These are phyloP conservation scores for Nephotettix cincticeps DNA, from an alignment of 1,140 invertebrate species.

Conservation along the genomic window DNA sequence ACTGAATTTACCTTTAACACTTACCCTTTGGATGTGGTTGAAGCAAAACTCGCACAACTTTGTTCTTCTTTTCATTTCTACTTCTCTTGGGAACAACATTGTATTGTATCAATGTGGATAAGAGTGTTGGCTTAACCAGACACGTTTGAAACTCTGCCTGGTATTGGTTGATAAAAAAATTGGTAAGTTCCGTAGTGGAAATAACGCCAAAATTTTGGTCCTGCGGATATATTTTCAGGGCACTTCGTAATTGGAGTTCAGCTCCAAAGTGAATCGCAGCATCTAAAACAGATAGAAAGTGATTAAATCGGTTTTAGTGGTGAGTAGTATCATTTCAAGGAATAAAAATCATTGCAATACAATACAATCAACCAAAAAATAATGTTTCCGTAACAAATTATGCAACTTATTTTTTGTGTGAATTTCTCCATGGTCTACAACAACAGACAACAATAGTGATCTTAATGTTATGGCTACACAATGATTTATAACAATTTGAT, in stretches of 20 bases:
- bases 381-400: too few species aligned
- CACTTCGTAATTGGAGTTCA: neutral
- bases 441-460: too few species aligned
- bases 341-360: too few species aligned
- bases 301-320: too few species aligned
- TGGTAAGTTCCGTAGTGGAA: neutral
- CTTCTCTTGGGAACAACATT: neutral
- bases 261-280: slow-evolving; percentile 13
- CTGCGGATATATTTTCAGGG: neutral
- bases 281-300: neutral
- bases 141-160: neutral
- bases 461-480: too few species aligned
- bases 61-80: neutral
- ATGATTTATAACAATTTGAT: too few species aligned
- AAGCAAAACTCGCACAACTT: neutral
- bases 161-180: neutral
- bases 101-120: neutral
- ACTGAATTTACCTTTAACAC: neutral
- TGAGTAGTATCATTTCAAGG: too few species aligned
- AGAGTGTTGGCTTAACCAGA: neutral
- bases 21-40: neutral
- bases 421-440: too few species aligned
- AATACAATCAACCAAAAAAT: too few species aligned
- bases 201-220: neutral
- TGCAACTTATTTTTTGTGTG: too few species aligned